Conservation (phyloP, 2,888 invertebrate species). For the Gari tellinella region DNA sequence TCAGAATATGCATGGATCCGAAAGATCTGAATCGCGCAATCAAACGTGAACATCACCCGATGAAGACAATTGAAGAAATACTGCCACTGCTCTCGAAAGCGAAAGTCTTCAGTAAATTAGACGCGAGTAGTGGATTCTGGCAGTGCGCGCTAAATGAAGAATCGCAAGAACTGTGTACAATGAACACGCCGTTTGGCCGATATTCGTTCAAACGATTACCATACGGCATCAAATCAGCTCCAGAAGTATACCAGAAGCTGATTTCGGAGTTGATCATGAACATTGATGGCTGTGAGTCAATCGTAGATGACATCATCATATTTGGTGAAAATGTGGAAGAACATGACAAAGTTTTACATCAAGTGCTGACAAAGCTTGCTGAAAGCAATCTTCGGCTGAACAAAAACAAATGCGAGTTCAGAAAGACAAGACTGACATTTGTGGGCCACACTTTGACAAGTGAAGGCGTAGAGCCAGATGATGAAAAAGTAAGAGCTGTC, state of each 20-base stretch:
- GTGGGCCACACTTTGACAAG: conserved; percentile 28
- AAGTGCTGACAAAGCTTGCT: conserved; percentile 17
- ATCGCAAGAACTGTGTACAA: conserved; percentile 43
- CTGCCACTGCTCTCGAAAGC: conserved; percentile 38
- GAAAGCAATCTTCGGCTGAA: conserved; percentile 25
- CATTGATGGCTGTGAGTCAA: conserved; percentile 34
- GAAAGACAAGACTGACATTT: conserved; percentile 9
- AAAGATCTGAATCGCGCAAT: conserved; percentile 52
- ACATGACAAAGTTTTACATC: conserved; percentile 27
- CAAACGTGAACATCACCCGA: conserved; percentile 47
- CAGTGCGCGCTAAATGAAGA: conserved; percentile 37
- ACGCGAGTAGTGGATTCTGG: conserved; percentile 49
- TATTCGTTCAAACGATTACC: conserved; percentile 42
- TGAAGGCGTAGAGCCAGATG: conserved; percentile 31
- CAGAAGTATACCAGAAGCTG: conserved; percentile 31
- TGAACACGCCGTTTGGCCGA: conserved; percentile 44
- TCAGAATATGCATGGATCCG: conserved; percentile 55
- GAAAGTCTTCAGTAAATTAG: conserved; percentile 46
- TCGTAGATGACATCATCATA: conserved; percentile 43
- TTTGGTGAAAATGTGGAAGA: conserved; percentile 27
- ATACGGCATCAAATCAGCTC: conserved; percentile 42
- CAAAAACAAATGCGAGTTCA: conserved; percentile 29
- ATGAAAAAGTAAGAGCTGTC: conserved; percentile 35
- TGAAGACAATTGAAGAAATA: conserved; percentile 58
- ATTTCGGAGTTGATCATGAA: conserved; percentile 30